Base-by-base conservation (phyloP, 2,113 vertebrate species). In the Xiphophorus hellerii region DNA sequence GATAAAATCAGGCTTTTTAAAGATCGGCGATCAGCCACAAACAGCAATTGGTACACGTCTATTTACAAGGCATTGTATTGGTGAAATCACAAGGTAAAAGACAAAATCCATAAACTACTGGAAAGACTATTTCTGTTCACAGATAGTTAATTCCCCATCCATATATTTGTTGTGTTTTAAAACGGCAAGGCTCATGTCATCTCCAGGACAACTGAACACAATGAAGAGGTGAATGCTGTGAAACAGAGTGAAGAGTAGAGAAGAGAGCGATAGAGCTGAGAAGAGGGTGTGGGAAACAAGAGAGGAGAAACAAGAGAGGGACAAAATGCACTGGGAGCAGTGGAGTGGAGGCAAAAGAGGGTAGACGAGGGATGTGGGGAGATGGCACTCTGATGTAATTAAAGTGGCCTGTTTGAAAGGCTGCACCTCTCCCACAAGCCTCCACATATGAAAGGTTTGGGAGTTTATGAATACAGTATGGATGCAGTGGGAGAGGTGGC, bases 341-440 rank as follows among this genome's bases (percentile, higher is more conserved):
- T 61, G 62, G 72, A 61, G 70, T 29, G 25, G 60, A 78, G 78
- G 72, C 10, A 4, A 62, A 64, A 73, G 83, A 44, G 60, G 63
- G 17, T 44, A 61, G 69, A 62, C 1, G 25, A 66, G 73, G 44
- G 84, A 78, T 79, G 77, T 76, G 81, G 73, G 60, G 78, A 77
- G 69, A 76, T 85, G 81, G 79, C 88, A 89, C 88, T 85, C 81
- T 80, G 77, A 76, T 90, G 85, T 91, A 87, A 91, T 91, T 90
- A 86, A 88, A 89, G 74, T 80, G 84, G 79, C 67, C 73, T 60
- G 62, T 84, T 83, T 80, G 87, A 91, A 88, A 85, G 85, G 74
- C 86, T 85, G 78, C 68, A 84, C 67, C 79, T 74, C 73, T 8
- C 39, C 31, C 51, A 76, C 70, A 54, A 78, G 66, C 31, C 73